Conservation (phyloP, 2,113 vertebrate species). For the Peromyscus leucopus region DNA sequence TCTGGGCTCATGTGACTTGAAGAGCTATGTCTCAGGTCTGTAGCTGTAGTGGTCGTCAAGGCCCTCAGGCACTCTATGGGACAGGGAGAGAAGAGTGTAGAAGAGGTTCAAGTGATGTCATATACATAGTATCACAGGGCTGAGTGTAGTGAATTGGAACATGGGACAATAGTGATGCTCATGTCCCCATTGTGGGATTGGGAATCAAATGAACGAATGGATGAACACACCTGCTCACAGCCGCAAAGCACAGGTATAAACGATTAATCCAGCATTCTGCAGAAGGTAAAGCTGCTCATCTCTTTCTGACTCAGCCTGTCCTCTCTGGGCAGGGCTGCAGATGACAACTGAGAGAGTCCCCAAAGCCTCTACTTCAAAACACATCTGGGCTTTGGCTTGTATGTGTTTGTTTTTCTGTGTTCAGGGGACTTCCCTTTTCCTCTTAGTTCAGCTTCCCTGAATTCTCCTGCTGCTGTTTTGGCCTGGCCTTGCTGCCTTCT, state of each 20-base stretch:
- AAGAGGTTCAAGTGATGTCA: fast-evolving
- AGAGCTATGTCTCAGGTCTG: fast-evolving
- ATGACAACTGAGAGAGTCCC: no score
- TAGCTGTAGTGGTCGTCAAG: fast-evolving
- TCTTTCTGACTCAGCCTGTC: fast-evolving
- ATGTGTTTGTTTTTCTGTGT: neutral
- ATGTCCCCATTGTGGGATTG: neutral
- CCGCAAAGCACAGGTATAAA: neutral
- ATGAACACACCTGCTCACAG: no score
- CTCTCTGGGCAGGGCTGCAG: no score
- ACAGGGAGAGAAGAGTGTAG: fast-evolving
- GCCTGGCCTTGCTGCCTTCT: neutral
- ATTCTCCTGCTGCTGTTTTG: neutral
- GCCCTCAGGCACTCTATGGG: neutral
- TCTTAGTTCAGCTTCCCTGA: neutral
- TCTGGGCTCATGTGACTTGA: neutral
- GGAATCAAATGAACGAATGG: neutral
- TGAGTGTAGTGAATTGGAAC: neutral
- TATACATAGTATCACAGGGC: fast-evolving
- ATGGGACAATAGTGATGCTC: no score
- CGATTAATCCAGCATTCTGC: neutral
- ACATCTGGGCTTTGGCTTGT: neutral
- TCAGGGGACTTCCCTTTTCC: neutral
- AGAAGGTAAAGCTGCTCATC: neutral
- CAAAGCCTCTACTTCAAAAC: fast-evolving